Evolutionary conservation across 2,888 invertebrate species (phyloP).

Genomic region (Leucoptera coffeella): DNA sequence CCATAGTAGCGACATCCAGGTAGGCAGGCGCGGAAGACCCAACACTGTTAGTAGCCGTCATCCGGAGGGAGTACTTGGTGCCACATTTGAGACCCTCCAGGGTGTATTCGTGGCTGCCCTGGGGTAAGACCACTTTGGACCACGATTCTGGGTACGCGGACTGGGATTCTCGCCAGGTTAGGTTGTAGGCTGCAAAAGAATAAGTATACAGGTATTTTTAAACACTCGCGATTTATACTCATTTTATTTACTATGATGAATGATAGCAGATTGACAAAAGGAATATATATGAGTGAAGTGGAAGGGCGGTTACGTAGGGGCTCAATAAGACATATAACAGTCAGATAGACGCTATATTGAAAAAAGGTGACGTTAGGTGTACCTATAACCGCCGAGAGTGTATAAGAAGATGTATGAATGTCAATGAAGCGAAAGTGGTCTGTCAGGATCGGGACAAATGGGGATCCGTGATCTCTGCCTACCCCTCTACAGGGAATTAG

Average conservation of each 20-base stretch:
- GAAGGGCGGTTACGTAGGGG: too few species aligned
- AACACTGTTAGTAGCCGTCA: constrained; percentile 75
- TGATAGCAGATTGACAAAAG: too few species aligned
- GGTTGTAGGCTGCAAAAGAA: constrained; percentile 29
- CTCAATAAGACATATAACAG: constrained; percentile 64
- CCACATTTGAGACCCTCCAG: constrained; percentile 76
- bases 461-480: too few species aligned
- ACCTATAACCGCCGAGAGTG: too few species aligned
- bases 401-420: too few species aligned
- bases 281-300: too few species aligned
- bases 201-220: neutral
- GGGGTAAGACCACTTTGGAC: constrained; percentile 50
- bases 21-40: constrained; percentile 69
- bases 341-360: constrained; percentile 54
- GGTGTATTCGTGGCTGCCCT: constrained; percentile 55
- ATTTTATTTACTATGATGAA: constrained; percentile 59
- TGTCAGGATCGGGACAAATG: too few species aligned
- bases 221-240: constrained; percentile 24
- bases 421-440: too few species aligned
- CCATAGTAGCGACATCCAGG: constrained; percentile 53
- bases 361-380: constrained; percentile 49
- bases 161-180: constrained; percentile 44
- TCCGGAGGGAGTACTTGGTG: constrained; percentile 70
- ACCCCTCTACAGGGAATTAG: too few species aligned
- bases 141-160: constrained; percentile 55